Conservation (phyloP, 2,888 invertebrate genomes). For the Acleris emargana region DNA sequence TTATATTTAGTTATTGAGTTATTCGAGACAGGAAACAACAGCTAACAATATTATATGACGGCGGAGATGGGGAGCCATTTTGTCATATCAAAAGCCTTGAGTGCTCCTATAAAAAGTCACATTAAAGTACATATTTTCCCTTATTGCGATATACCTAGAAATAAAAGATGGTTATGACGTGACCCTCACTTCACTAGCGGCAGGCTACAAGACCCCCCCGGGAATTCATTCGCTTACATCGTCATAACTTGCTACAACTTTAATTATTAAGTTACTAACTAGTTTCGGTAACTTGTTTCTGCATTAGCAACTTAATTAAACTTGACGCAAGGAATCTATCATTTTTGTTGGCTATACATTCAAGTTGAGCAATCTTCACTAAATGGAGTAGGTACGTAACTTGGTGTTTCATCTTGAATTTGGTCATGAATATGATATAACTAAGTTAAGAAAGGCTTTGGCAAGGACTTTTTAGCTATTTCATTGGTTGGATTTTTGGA, state of each 20-base stretch:
- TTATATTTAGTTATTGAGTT: neutral
- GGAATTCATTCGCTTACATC: conserved; percentile 47
- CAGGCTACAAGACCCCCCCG: conserved; percentile 36
- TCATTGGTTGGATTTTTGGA: no score
- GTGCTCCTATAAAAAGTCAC: conserved; percentile 13
- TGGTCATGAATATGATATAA: no score
- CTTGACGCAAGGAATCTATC: conserved; percentile 52
- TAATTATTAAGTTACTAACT: conserved; percentile 71
- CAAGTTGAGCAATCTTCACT: conserved; percentile 5
- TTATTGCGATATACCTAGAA: neutral
- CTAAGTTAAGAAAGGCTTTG: no score
- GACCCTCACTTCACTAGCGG: conserved; percentile 9
- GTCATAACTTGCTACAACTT: conserved; percentile 63
- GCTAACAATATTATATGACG: conserved; percentile 1
- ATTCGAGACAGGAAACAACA: neutral
- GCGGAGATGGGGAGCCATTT: neutral
- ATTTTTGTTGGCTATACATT: conserved; percentile 31
- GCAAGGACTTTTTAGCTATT: no score
- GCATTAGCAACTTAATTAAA: conserved; percentile 67
- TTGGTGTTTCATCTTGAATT: no score
- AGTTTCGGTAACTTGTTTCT: conserved; percentile 70
- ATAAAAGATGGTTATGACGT: conserved; percentile 24
- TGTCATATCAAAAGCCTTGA: neutral
- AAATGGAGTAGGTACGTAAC: neutral
- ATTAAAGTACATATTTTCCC: conserved; percentile 12